Conservation (phyloP, 2,888 invertebrate genomes). For the Erebia palarica region DNA sequence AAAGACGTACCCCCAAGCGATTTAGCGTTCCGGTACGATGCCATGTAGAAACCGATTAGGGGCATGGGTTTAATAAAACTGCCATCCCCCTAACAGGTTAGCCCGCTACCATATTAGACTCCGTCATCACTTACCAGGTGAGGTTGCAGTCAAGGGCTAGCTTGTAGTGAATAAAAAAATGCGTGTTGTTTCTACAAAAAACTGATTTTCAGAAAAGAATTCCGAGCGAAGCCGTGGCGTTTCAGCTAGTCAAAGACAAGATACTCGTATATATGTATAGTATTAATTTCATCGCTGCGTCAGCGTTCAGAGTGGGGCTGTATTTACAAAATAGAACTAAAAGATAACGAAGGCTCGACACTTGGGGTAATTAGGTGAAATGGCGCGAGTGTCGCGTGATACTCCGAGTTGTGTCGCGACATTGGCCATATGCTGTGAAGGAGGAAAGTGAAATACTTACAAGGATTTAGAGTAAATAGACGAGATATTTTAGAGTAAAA, state of each 20-base stretch:
- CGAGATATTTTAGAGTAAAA: not conserved
- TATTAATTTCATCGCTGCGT: not conserved
- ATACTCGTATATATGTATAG: not conserved
- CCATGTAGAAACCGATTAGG: too few species aligned
- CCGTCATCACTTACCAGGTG: too few species aligned
- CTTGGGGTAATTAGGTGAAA: constrained; percentile 63
- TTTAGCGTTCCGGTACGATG: too few species aligned
- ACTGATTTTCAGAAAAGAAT: too few species aligned
- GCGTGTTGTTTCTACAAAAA: too few species aligned
- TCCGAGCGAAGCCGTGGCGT: too few species aligned
- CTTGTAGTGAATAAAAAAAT: too few species aligned
- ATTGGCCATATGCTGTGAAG: constrained; percentile 58
- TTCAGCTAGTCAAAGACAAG: not conserved
- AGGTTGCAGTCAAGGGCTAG: too few species aligned
- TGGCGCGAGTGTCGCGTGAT: constrained; percentile 46
- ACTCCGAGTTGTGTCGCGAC: constrained; percentile 56
- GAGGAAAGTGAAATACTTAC: constrained; percentile 45
- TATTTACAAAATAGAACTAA: constrained; percentile 26
- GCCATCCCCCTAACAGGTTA: too few species aligned
- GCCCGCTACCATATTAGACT: too few species aligned
- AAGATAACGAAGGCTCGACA: constrained; percentile 33
- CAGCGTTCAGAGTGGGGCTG: not conserved
- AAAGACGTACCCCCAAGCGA: too few species aligned
- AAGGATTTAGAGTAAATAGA: constrained; percentile 29
- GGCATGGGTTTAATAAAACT: too few species aligned